Evolutionary conservation across 2,797 vertebrate genomes (phyloP), one percentile per base, ranked within the genome.

Genomic region (Loriculus beryllinus): DNA sequence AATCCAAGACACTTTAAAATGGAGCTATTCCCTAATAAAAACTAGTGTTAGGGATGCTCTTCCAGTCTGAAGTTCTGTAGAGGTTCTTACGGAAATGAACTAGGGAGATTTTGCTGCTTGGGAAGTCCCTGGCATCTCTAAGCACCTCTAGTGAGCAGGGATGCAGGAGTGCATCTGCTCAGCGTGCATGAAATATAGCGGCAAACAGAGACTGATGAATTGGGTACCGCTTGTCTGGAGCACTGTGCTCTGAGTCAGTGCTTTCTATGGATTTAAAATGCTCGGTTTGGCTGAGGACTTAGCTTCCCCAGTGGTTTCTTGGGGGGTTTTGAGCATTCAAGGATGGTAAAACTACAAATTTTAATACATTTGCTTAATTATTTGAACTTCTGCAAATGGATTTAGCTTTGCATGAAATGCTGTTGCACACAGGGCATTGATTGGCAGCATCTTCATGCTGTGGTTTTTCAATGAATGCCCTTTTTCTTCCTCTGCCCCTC

Each of bases 351-450:
- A 11, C 14, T 33, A 26, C 40, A 19, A 12, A 14, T 63, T 79
- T 81, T 60, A 47, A 21, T 7, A 8, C 15, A 4, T 72, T 47
- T 49, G 7, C 51, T 10, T 81, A 17, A 56, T 82, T 48, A 56
- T 76, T 82, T 47, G 21, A 56, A 48, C 4, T 67, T 45, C 13
- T 45, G 15, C 22, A 6, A 64, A 49, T 39, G 16, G 48, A 26
- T 51, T 63, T 16, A 12, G 20, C 31, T 93, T 88, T 64, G 31
- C 40, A 4, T 29, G 12, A 56, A 75, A 21, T 35, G 7, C 31
- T 2, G 2, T 39, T 68, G 14, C 9, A 40, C 8, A 14, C 7
- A 12, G 8, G 7, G 7, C 0, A 0, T 45, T 43, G 70, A 21
- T 33, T 68, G 39, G 26, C 1, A 2, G 13, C 10, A 42, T 43